phyloP scores from a whole-genome alignment of 2,113 vertebrate genomes.

The Brienomyrus brachyistius region DNA sequence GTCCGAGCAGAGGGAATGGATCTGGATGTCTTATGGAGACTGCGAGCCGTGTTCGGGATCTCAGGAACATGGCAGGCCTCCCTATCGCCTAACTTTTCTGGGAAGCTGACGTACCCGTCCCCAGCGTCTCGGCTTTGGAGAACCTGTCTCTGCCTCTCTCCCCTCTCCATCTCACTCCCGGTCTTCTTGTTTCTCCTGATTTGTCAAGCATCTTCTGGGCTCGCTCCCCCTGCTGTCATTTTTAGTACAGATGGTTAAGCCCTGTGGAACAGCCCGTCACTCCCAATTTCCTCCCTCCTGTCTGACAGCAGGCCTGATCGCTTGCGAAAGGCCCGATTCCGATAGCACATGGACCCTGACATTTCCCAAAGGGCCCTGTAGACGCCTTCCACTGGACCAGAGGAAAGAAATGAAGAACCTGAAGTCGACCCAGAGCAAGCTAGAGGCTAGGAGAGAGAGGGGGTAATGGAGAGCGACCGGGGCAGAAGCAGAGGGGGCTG shows the following conservation, averaged over 20 bases:
- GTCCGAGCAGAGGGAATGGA: not conserved
- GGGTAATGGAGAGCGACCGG: not conserved
- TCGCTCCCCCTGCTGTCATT: constrained; percentile 71
- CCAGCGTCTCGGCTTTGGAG: constrained; percentile 31
- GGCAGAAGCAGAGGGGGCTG: constrained; percentile 9
- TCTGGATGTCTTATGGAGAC: not conserved
- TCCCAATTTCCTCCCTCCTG: constrained; percentile 61
- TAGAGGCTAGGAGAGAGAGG: constrained; percentile 48
- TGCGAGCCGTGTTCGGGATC: not conserved
- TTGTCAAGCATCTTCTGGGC: constrained; percentile 51
- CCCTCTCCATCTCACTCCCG: constrained; percentile 39
- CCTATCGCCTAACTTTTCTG: constrained; percentile 6
- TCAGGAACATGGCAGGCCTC: not conserved
- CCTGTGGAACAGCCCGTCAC: constrained; percentile 75
- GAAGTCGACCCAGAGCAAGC: constrained; percentile 58
- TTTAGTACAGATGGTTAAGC: constrained; percentile 82
- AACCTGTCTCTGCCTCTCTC: constrained; percentile 32
- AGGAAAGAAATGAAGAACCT: constrained; percentile 60
- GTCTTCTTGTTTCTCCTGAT: constrained; percentile 50
- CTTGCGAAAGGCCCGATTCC: constrained; percentile 68
- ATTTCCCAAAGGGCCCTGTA: constrained; percentile 66
- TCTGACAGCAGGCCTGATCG: constrained; percentile 75
- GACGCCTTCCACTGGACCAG: constrained; percentile 61
- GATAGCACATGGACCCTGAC: constrained; percentile 70
- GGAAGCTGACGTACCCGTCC: constrained; percentile 39